These are phyloP conservation scores for Rattus norvegicus DNA, from an alignment of 2,113 vertebrate genomes.

Conservation along the genomic window GRCr8 NC_086021.1:142928001-142928500, in stretches of 20 bases:
- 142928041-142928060: conserved; percentile 78
- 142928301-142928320: neutral
- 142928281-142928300: no score
- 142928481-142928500: conserved; percentile 34
- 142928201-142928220: no score
- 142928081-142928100: conserved; percentile 46
- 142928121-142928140: neutral
- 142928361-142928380: neutral
- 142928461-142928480: conserved; percentile 47
- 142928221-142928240: no score
- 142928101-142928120: neutral
- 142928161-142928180: no score
- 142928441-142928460: conserved; percentile 50
- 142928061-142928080: conserved; percentile 67
- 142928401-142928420: neutral
- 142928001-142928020: conserved; percentile 73
- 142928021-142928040: conserved; percentile 70
- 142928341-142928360: conserved; percentile 52
- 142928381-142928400: conserved; percentile 19
- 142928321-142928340: conserved; percentile 27
- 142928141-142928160: no score
- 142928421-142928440: conserved; percentile 57
- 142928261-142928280: no score
- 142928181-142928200: no score
- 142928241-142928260: no score